These are phyloP conservation scores for Coptodon bakossiorum DNA, from an alignment of 2,113 vertebrate species.

Conservation along the genomic window DNA sequence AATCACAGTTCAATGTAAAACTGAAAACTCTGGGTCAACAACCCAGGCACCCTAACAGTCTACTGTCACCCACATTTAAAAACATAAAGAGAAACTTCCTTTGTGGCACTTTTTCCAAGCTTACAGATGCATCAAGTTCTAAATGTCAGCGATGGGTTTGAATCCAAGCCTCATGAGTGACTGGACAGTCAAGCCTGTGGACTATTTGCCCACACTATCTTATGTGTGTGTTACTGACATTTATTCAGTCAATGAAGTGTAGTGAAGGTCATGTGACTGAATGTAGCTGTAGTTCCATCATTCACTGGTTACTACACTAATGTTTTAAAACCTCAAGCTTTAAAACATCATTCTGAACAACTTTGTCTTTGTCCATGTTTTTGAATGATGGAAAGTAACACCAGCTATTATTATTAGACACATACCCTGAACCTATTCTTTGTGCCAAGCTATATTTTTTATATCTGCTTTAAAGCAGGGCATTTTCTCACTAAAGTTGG, in stretches of 20 bases:
- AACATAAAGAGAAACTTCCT: background rate
- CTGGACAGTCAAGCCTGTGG: background rate
- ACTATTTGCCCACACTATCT: background rate
- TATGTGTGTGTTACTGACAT: background rate
- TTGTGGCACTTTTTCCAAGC: background rate
- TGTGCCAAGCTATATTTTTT: background rate
- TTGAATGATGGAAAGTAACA: background rate
- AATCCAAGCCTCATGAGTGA: background rate
- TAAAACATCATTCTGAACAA: background rate
- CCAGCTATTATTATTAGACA: background rate
- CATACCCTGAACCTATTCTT: background rate
- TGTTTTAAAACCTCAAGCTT: background rate
- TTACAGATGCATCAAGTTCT: background rate
- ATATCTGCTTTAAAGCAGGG: background rate
- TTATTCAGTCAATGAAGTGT: background rate
- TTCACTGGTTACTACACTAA: background rate
- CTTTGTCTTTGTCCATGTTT: background rate
- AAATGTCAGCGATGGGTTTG: background rate
- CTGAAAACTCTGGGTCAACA: background rate
- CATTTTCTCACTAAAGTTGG: background rate
- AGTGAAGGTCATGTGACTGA: background rate
- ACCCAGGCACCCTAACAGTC: background rate
- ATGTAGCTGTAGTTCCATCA: background rate
- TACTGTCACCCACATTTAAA: background rate
- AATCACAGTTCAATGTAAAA: background rate